Percentiles rank a stretch among this genome's conserved stretches.
These are phyloP conservation scores for Galeopsomyia nigrocyanea DNA, from an alignment of 2,888 invertebrate species.

Conservation along the genomic window DNA sequence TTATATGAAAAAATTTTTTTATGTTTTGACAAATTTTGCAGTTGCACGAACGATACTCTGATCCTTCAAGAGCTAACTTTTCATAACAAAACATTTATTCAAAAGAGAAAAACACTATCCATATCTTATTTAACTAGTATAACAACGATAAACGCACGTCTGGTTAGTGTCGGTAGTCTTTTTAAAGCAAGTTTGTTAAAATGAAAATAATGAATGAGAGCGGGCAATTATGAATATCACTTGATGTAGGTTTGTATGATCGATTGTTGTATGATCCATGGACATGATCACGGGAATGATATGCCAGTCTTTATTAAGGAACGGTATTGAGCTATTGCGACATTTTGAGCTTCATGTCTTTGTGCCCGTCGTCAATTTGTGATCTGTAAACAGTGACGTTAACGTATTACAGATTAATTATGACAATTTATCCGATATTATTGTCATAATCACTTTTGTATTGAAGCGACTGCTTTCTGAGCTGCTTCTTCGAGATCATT, in stretches of 20 bases:
- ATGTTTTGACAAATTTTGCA: not conserved
- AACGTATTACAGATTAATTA: slow-evolving; percentile 24
- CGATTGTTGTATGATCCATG: slow-evolving; percentile 28
- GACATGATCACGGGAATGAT: slow-evolving; percentile 43
- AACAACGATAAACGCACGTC: slow-evolving; percentile 35
- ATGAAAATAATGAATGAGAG: slow-evolving; percentile 23
- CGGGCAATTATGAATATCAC: slow-evolving; percentile 21
- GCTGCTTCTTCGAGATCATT: slow-evolving; percentile 94
- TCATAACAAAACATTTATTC: slow-evolving; percentile 46
- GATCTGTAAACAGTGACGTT: slow-evolving; percentile 45
- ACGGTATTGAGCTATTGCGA: slow-evolving; percentile 39
- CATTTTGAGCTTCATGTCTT: slow-evolving; percentile 43
- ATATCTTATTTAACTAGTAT: slow-evolving; percentile 41
- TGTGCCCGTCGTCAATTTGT: slow-evolving; percentile 37
- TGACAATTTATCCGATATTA: slow-evolving; percentile 24
- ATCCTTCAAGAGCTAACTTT: not conserved
- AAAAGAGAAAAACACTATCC: slow-evolving; percentile 29
- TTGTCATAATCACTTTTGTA: slow-evolving; percentile 47
- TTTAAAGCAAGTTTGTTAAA: slow-evolving; percentile 13
- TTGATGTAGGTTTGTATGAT: not conserved
- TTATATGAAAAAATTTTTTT: too few relatives aligned
- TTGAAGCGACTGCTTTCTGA: slow-evolving; percentile 79
- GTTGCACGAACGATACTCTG: slow-evolving; percentile 4
- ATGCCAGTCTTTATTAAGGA: slow-evolving; percentile 45
- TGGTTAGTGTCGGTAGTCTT: slow-evolving; percentile 20